Base-by-base conservation (phyloP, 2,113 vertebrate species). In the Notiomystis cincta region DNA sequence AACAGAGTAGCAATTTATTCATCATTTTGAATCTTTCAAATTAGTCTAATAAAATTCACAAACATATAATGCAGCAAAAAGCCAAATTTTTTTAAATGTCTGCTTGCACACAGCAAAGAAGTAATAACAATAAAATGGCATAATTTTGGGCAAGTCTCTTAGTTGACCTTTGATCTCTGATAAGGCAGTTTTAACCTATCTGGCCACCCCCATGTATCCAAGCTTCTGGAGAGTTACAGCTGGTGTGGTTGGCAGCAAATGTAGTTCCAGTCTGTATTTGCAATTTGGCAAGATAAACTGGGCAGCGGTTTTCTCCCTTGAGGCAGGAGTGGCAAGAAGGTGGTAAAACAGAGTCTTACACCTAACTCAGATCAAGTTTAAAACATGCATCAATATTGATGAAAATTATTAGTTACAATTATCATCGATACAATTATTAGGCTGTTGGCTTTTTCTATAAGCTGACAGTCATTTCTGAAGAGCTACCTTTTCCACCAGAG, bases 1-100 rank as follows among this genome's bases (percentile, higher is more conserved):
- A 93, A 93, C 69, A 82, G 81, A 91, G 84, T 95, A 96, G 75
- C 91, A 95, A 97, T 98, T 97, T 98, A 97, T 97, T 97, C 91
- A 95, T 96, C 19, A 0, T 97, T 97, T 95, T 76, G 66, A 90
- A 89, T 94, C 72, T 93, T 97, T 97, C 81, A 84, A 71, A 96
- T 96, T 95, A 93, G 58, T 92, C 96, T 97, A 98, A 97, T 97
- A 96, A 96, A 96, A 96, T 90, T 81, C 95, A 87, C 51, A 91
- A 95, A 89, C 62, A 93, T 76, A 65, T 31, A 92, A 82, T 42
- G 62, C 64, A 92, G 56, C 67, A 92, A 83, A 92, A 96, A 94
- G 47, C 51, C 61, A 82, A 82, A 64, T 56, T 82, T 94, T 94
- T 95, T 84, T 77, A 83, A 90, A 71, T 54, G 10, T 62, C 60